Evolutionary conservation across 2,797 vertebrate genomes (phyloP).

Genomic region (Bradypus variegatus): DNA sequence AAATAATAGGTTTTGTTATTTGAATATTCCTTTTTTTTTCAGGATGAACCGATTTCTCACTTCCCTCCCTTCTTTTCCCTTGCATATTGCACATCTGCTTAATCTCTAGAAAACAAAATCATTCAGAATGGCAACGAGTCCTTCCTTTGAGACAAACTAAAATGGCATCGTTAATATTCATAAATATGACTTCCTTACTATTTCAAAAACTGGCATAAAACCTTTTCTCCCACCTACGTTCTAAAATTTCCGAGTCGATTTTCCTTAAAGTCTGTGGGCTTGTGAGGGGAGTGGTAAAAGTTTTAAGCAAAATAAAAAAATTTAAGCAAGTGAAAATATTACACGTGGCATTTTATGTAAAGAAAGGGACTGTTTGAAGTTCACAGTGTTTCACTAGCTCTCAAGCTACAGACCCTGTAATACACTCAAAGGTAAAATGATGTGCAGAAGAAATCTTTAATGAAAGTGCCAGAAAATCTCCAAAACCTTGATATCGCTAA

Average conservation of each 20-base stretch:
- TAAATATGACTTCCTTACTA: not conserved
- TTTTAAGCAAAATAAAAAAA: not conserved
- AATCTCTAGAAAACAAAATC: conserved; percentile 40
- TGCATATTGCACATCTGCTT: conserved; percentile 45
- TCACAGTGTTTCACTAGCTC: conserved; percentile 17
- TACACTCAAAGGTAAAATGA: not conserved
- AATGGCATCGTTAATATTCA: not conserved
- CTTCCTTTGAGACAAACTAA: conserved; percentile 25
- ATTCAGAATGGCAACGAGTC: not conserved
- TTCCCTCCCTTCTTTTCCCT: conserved; percentile 25
- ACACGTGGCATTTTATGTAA: not conserved
- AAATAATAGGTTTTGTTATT: conserved; percentile 35
- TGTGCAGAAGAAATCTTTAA: conserved; percentile 18
- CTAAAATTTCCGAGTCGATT: not conserved
- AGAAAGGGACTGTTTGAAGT: conserved; percentile 20
- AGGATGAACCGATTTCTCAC: conserved; percentile 18
- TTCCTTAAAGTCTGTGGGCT: not conserved
- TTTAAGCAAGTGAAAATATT: not conserved
- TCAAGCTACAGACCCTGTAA: not conserved
- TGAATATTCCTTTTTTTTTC: not conserved
- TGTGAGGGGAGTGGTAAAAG: not conserved
- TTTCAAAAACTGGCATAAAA: not conserved
- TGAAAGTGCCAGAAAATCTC: not conserved
- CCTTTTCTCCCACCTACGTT: not conserved
- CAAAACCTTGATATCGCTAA: conserved; percentile 21